These are phyloP conservation scores for Agrotis clavis DNA, from an alignment of 2,888 invertebrate genomes.

Conservation along the genomic window DNA sequence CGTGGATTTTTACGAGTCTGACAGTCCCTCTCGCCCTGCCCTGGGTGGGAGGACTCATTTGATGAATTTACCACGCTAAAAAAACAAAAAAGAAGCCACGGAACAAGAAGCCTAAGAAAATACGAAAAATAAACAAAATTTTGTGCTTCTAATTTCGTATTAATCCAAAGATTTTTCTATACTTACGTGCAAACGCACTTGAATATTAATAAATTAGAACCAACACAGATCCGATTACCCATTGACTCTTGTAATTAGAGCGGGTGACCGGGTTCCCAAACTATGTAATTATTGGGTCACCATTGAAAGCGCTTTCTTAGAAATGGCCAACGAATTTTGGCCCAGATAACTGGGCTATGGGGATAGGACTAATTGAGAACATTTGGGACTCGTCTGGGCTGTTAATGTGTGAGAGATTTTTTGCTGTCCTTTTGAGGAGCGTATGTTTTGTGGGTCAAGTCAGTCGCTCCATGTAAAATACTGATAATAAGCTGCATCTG, in stretches of 20 bases:
- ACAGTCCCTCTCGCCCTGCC: too few species aligned
- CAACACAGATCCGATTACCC: constrained; percentile 41
- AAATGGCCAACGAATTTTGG: constrained; percentile 45
- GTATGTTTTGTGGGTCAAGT: background rate
- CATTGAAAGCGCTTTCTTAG: constrained; percentile 52
- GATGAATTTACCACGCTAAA: too few species aligned
- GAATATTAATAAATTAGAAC: constrained; percentile 43
- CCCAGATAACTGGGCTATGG: constrained; percentile 20
- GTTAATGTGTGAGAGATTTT: constrained; percentile 12
- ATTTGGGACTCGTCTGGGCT: constrained; percentile 5
- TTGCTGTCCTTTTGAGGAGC: background rate
- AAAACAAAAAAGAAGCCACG: too few species aligned
- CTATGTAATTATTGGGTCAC: constrained; percentile 55
- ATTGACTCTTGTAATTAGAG: constrained; percentile 42
- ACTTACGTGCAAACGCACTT: background rate
- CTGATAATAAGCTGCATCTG: too few species aligned
- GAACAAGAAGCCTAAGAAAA: too few species aligned
- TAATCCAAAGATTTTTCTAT: background rate
- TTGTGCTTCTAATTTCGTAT: background rate
- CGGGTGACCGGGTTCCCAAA: constrained; percentile 46
- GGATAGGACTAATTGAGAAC: constrained; percentile 29
- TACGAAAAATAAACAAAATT: too few species aligned
- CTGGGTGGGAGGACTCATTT: too few species aligned
- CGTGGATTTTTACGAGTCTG: too few species aligned
- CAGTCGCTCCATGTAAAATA: too few species aligned